These are phyloP conservation scores for Drosophila jambulina DNA, from an alignment of 1,140 invertebrate genomes.

Conservation along the genomic window DNA sequence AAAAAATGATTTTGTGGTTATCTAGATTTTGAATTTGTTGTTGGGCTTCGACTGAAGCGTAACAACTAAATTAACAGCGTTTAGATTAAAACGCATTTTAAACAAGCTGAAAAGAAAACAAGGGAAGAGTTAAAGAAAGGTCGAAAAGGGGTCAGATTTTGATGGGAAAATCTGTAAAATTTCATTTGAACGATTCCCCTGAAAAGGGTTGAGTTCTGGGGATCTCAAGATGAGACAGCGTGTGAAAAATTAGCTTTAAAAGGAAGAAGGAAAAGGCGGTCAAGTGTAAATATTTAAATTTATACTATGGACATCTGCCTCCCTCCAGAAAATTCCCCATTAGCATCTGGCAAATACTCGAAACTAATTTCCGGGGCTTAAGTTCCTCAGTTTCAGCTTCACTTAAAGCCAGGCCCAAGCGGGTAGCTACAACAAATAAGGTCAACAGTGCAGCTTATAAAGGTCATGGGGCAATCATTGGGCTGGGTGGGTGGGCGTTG, in stretches of 20 bases:
- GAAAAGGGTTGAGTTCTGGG: conserved; percentile 29
- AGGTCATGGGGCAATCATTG: conserved; percentile 71
- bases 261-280: not conserved
- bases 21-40: conserved; percentile 34
- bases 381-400: conserved; percentile 39
- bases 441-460: conserved; percentile 73
- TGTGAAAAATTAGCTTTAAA: conserved; percentile 31
- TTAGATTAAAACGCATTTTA: conserved; percentile 46
- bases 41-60: conserved; percentile 39
- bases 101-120: conserved; percentile 20
- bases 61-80: conserved; percentile 55
- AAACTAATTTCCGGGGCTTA: conserved; percentile 75
- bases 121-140: conserved; percentile 2
- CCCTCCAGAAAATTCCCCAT: conserved; percentile 1
- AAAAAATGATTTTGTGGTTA: conserved; percentile 36
- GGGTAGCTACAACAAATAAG: conserved; percentile 67
- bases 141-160: conserved; percentile 18
- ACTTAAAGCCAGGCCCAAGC: conserved; percentile 28
- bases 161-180: conserved; percentile 29
- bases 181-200: conserved; percentile 10
- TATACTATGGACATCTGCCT: not conserved
- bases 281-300: conserved; percentile 32
- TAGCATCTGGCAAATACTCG: conserved; percentile 50
- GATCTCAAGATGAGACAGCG: conserved; percentile 21
- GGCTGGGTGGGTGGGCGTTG: conserved; percentile 18